Evolutionary conservation across 2,888 invertebrate genomes (phyloP).

Genomic region (Tillus elongatus): DNA sequence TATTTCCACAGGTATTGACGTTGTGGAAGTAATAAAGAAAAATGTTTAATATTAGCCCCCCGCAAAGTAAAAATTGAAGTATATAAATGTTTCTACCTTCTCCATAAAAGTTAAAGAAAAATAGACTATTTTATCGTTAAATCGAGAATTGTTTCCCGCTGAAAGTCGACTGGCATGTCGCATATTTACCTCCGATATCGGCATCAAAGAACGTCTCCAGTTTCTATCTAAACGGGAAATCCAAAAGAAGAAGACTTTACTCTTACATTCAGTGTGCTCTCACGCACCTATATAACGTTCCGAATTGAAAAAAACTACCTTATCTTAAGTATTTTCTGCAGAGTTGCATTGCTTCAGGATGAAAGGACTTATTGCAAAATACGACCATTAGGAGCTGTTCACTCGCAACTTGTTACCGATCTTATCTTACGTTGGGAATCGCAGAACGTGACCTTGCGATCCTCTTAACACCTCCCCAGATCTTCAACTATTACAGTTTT

Average conservation of each 20-base stretch:
- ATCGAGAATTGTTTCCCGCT: too few species aligned
- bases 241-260: constrained; percentile 13
- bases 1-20: too few species aligned
- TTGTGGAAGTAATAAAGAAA: too few species aligned
- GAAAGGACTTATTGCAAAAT: constrained; percentile 34
- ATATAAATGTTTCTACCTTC: too few species aligned
- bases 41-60: too few species aligned
- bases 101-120: too few species aligned
- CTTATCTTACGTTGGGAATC: constrained; percentile 37
- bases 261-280: constrained; percentile 15
- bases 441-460: constrained; percentile 41
- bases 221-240: constrained; percentile 25
- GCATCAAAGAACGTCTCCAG: constrained; percentile 3
- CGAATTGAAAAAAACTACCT: constrained; percentile 26
- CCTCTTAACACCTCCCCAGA: constrained; percentile 37
- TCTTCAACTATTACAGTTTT: constrained; percentile 23
- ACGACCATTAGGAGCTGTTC: constrained; percentile 39
- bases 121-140: too few species aligned
- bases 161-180: background rate
- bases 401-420: constrained; percentile 40
- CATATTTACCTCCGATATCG: background rate
- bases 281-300: constrained; percentile 29
- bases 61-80: too few species aligned
- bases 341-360: constrained; percentile 30
- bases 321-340: constrained; percentile 35